phyloP scores from a whole-genome alignment of 2,113 vertebrate species.

The Equus quagga region DNA sequence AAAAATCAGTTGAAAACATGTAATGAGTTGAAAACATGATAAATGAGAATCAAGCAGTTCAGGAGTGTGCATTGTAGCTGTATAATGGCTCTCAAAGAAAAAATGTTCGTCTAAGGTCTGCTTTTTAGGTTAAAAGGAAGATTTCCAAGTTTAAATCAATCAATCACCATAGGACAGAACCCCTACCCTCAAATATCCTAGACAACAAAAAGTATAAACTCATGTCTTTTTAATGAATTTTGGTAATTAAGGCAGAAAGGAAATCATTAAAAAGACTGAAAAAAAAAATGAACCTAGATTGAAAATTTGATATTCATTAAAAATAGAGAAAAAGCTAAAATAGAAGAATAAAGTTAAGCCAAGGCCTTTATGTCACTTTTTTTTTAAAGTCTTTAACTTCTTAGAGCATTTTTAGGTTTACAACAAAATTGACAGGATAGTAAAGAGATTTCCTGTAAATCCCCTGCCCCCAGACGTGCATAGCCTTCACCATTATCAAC shows the following conservation, averaged over 20 bases:
- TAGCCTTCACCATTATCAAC: background rate
- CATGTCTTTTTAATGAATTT: background rate
- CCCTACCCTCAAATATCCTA: background rate
- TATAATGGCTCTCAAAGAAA: background rate
- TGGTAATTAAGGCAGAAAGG: slow-evolving; percentile 19
- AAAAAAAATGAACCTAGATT: slow-evolving; percentile 21
- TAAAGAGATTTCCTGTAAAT: background rate
- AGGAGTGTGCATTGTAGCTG: background rate
- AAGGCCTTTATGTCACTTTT: background rate
- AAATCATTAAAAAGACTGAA: slow-evolving; percentile 6
- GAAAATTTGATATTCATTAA: background rate
- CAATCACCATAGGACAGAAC: background rate
- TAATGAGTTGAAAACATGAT: slow-evolving; percentile 20
- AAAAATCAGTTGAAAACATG: slow-evolving; percentile 50
- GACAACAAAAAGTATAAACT: slow-evolving; percentile 13
- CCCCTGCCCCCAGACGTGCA: background rate
- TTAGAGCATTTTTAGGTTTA: background rate
- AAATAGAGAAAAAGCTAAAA: background rate
- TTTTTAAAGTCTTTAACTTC: background rate
- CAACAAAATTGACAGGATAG: background rate
- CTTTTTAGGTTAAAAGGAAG: slow-evolving; percentile 36
- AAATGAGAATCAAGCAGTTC: background rate
- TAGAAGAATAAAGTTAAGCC: background rate
- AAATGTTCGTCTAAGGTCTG: background rate
- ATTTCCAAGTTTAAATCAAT: slow-evolving; percentile 14